phyloP scores from a whole-genome alignment of 2,113 vertebrate genomes.

The Cheirogaleus medius region DNA sequence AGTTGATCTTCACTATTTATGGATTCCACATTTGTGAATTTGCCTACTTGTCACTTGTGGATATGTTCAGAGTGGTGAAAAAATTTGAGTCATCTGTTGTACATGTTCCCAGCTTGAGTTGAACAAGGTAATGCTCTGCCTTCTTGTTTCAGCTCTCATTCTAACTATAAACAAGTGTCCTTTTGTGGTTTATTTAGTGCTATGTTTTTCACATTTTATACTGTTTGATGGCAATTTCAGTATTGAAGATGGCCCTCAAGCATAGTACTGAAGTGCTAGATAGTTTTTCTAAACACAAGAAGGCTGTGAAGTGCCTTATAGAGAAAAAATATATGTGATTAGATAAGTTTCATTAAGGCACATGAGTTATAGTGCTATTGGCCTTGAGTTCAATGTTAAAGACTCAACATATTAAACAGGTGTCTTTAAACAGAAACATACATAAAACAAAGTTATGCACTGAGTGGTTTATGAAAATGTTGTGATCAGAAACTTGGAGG shows the following conservation, averaged over 20 bases:
- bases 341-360: not conserved
- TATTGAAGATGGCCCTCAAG: not conserved
- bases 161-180: not conserved
- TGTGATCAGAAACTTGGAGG: not conserved
- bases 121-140: not conserved
- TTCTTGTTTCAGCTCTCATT: not conserved
- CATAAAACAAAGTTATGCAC: not conserved
- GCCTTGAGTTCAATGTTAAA: not conserved
- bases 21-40: not conserved
- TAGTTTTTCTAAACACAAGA: not conserved
- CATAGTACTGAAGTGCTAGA: not conserved
- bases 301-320: not conserved
- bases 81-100: not conserved
- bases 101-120: not conserved
- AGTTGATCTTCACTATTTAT: not conserved
- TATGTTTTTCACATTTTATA: not conserved
- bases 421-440: not conserved
- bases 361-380: not conserved
- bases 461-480: not conserved
- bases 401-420: not conserved
- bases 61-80: not conserved
- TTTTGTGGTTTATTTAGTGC: not conserved
- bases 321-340: not conserved
- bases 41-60: not conserved
- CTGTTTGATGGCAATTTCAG: not conserved